Conservation (phyloP, 2,888 invertebrate genomes). For the Corythucha ciliata region DNA sequence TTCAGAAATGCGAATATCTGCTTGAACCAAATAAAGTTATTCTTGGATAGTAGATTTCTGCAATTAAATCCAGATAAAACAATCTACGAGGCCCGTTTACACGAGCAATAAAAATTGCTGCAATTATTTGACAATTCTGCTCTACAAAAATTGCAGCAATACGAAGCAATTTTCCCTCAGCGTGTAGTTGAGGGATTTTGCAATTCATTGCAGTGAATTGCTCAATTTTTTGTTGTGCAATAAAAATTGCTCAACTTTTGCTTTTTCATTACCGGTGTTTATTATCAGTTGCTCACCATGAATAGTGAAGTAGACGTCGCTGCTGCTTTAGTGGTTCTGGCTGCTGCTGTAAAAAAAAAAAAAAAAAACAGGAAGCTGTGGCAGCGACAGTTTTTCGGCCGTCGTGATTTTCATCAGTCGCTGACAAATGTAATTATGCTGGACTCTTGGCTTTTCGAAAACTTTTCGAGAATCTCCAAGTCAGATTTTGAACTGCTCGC, state of each 20-base stretch:
- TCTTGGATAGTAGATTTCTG: too few relatives aligned
- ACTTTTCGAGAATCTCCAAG: constrained; percentile 23
- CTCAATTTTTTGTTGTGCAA: constrained; percentile 8
- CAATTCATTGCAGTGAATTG: constrained; percentile 4
- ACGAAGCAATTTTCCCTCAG: constrained; percentile 1
- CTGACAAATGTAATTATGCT: constrained; percentile 1
- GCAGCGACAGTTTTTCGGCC: too few relatives aligned
- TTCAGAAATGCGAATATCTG: too few relatives aligned
- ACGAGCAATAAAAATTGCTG: not conserved
- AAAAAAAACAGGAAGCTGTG: constrained; percentile 10
- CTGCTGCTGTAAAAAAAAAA: not conserved
- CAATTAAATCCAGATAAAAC: too few relatives aligned
- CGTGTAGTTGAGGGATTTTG: not conserved
- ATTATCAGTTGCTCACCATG: too few relatives aligned
- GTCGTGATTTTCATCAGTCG: not conserved
- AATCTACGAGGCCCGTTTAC: too few relatives aligned
- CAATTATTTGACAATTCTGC: not conserved
- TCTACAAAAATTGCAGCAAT: too few relatives aligned
- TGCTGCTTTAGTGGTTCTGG: constrained; percentile 15
- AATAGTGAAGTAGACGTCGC: constrained; percentile 2
- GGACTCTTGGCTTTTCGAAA: constrained; percentile 9
- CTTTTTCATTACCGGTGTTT: not conserved
- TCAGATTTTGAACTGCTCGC: constrained; percentile 23
- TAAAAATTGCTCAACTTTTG: constrained; percentile 5
- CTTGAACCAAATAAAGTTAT: too few relatives aligned